Evolutionary conservation across 2,797 vertebrate species (phyloP).

Genomic region (Anguilla anguilla): DNA sequence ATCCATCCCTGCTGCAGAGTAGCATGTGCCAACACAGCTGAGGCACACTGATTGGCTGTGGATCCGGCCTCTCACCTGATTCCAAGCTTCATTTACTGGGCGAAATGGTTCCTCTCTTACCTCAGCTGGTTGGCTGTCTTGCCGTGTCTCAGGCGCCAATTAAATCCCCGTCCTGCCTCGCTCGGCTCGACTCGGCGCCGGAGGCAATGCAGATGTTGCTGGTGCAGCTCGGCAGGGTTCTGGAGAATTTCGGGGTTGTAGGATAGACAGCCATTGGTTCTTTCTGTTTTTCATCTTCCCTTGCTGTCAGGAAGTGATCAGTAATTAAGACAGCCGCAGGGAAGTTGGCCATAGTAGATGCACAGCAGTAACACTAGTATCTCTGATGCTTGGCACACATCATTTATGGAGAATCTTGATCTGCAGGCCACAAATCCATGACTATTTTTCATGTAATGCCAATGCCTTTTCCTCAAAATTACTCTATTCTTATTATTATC

Average conservation of each 20-base stretch:
- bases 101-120: constrained; percentile 45
- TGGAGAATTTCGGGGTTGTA: constrained; percentile 3
- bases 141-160: constrained; percentile 16
- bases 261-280: background rate
- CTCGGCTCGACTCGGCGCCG: constrained; percentile 47
- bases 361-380: background rate
- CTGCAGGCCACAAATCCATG: background rate
- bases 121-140: constrained; percentile 30
- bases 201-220: constrained; percentile 65
- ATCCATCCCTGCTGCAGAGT: constrained; percentile 64
- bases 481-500: background rate
- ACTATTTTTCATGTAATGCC: background rate
- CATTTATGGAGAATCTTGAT: background rate
- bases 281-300: background rate
- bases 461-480: background rate
- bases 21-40: constrained; percentile 77
- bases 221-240: constrained; percentile 32
- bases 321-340: constrained; percentile 48
- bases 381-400: background rate
- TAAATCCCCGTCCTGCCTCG: constrained; percentile 15
- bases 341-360: constrained; percentile 45
- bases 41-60: constrained; percentile 68
- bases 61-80: constrained; percentile 66
- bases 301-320: constrained; percentile 45
- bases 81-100: constrained; percentile 57